phyloP scores from a whole-genome alignment of 1,140 invertebrate species.

The Trichonephila clavipes region DNA sequence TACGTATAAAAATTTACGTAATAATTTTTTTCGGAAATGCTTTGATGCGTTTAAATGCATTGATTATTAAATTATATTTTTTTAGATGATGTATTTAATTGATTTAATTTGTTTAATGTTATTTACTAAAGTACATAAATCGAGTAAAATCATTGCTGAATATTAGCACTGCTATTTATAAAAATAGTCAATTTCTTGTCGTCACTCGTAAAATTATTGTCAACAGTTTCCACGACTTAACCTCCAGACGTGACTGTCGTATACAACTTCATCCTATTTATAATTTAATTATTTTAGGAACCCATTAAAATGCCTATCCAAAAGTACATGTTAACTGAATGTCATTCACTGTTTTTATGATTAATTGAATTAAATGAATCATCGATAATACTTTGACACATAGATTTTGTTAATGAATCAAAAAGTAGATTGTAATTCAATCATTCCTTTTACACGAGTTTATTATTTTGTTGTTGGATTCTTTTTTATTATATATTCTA shows the following conservation, averaged over 20 bases:
- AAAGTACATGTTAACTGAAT: not conserved
- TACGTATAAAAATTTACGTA: not conserved
- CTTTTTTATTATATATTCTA: not conserved
- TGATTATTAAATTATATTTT: constrained; percentile 23
- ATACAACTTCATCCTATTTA: not conserved
- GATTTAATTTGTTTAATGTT: not conserved
- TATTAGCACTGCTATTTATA: not conserved
- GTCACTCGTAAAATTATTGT: not conserved
- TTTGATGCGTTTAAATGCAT: not conserved
- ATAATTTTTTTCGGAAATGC: not conserved
- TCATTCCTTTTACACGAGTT: not conserved
- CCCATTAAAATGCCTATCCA: not conserved
- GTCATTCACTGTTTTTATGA: constrained; percentile 21
- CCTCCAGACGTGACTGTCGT: not conserved
- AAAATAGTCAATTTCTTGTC: not conserved
- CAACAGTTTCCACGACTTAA: not conserved
- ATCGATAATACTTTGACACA: constrained; percentile 2
- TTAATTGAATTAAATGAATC: not conserved
- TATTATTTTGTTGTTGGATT: not conserved
- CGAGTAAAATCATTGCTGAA: too few species aligned
- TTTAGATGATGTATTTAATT: not conserved
- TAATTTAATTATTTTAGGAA: constrained; percentile 1
- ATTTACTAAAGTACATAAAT: not conserved
- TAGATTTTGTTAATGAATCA: constrained; percentile 28
- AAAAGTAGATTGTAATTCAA: constrained; percentile 34